phyloP scores from a whole-genome alignment of 2,888 invertebrate genomes.

The Toxonevra muliebris region DNA sequence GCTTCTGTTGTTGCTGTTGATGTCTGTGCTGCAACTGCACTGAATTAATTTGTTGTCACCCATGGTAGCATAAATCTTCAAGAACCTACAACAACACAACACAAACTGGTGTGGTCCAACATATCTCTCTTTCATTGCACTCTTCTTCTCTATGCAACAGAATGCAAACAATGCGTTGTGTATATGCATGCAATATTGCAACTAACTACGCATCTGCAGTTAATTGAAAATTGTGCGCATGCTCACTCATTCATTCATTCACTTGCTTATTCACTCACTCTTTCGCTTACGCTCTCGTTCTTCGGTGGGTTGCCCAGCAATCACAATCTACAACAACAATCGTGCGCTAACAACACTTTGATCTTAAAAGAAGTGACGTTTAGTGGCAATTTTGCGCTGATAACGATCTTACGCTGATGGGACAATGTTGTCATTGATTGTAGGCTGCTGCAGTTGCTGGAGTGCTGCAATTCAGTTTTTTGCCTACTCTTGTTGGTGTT shows the following conservation, averaged over 20 bases:
- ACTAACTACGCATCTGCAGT: conserved; percentile 37
- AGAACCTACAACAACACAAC: neutral
- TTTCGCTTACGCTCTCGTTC: neutral
- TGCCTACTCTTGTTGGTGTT: conserved; percentile 9
- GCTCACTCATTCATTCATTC: conserved; percentile 23
- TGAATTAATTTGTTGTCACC: conserved; percentile 65
- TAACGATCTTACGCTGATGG: conserved; percentile 60
- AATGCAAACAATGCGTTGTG: conserved; percentile 17
- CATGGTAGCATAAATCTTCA: conserved; percentile 53
- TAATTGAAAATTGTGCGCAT: conserved; percentile 46
- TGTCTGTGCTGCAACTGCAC: conserved; percentile 15
- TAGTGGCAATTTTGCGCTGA: conserved; percentile 62
- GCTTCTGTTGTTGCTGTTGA: conserved; percentile 1
- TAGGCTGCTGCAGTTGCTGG: conserved; percentile 44
- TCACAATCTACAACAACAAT: conserved; percentile 46
- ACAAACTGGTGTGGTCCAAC: conserved; percentile 26
- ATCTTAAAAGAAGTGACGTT: conserved; percentile 64
- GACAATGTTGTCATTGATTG: conserved; percentile 64
- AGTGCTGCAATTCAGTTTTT: conserved; percentile 23
- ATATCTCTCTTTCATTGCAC: conserved; percentile 6
- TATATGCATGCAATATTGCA: conserved; percentile 15
- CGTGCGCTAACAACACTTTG: conserved; percentile 63
- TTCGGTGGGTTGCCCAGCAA: conserved; percentile 3
- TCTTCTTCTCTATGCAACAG: neutral
- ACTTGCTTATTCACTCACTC: neutral